Conservation (phyloP, 2,888 invertebrate genomes). For the Leptinotarsa rubiginosa region DNA sequence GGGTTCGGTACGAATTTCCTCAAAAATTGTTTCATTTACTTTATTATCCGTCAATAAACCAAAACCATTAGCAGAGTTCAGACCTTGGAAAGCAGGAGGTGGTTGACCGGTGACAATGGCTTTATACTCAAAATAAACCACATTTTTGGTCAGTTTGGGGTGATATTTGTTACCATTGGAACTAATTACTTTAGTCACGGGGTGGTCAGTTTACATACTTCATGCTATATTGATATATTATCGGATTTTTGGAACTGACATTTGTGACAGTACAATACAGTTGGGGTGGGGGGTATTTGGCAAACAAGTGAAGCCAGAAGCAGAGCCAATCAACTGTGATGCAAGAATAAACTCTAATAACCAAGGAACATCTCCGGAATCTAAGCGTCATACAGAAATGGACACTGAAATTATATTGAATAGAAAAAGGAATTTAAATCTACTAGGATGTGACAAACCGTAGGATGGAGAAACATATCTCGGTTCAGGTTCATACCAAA, state of each 20-base stretch:
- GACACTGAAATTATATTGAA: too few species aligned
- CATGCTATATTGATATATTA: slow-evolving; percentile 39
- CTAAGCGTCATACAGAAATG: too few species aligned
- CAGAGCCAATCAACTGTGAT: not conserved
- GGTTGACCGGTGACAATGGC: slow-evolving; percentile 24
- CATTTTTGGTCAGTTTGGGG: slow-evolving; percentile 54
- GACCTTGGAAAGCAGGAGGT: slow-evolving; percentile 29
- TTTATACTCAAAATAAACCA: slow-evolving; percentile 50
- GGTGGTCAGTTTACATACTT: slow-evolving; percentile 49
- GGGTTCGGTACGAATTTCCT: slow-evolving; percentile 17
- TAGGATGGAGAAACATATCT: too few species aligned
- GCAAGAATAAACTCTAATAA: too few species aligned
- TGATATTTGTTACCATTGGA: slow-evolving; percentile 50
- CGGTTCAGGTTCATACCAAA: too few species aligned
- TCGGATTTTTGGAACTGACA: slow-evolving; percentile 30
- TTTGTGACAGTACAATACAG: not conserved
- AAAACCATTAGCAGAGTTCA: slow-evolving; percentile 33
- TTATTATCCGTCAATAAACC: slow-evolving; percentile 30
- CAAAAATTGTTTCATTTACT: slow-evolving; percentile 20
- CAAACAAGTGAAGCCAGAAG: not conserved
- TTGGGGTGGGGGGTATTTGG: not conserved
- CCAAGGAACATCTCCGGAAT: too few species aligned
- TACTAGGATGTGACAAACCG: too few species aligned
- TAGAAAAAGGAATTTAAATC: too few species aligned
- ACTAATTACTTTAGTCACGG: slow-evolving; percentile 54